phyloP scores from a whole-genome alignment of 2,888 invertebrate genomes.

The Apeira syringaria region DNA sequence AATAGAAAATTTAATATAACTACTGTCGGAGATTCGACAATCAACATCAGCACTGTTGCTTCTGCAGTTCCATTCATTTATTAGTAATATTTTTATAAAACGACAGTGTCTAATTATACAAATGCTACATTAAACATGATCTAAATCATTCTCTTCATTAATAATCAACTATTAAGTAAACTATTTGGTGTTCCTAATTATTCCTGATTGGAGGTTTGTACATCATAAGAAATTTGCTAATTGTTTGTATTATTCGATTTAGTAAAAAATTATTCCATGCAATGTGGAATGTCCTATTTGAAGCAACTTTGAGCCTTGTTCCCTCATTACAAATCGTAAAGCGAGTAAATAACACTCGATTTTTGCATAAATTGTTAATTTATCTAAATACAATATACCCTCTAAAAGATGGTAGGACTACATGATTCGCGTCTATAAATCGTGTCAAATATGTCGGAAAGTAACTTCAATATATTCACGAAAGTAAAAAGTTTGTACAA shows the following conservation, averaged over 20 bases:
- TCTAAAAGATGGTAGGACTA: conserved; percentile 48
- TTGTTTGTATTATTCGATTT: conserved; percentile 21
- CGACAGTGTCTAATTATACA: conserved; percentile 70
- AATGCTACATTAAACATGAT: conserved; percentile 73
- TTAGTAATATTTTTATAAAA: conserved; percentile 57
- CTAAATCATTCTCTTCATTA: conserved; percentile 64
- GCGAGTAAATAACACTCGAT: conserved; percentile 39
- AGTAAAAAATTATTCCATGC: conserved; percentile 22
- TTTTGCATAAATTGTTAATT: conserved; percentile 49
- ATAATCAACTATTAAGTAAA: conserved; percentile 64
- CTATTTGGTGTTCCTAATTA: conserved; percentile 75
- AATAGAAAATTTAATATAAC: conserved; percentile 80
- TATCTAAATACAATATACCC: conserved; percentile 59
- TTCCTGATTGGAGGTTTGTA: conserved; percentile 48
- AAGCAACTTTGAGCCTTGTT: conserved; percentile 57
- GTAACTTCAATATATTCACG: conserved; percentile 40
- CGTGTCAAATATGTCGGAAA: conserved; percentile 40
- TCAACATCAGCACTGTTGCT: conserved; percentile 53
- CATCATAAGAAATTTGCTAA: conserved; percentile 52
- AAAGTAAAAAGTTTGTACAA: conserved; percentile 43
- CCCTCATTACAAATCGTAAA: conserved; percentile 60
- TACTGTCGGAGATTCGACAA: conserved; percentile 76
- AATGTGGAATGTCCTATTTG: conserved; percentile 31
- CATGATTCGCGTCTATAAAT: conserved; percentile 40
- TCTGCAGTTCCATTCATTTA: conserved; percentile 50